A percentile compares a stretch with the other conserved stretches of the same genome.
Conservation (phyloP, 1,140 invertebrate species). For the Galleria mellonella region DNA sequence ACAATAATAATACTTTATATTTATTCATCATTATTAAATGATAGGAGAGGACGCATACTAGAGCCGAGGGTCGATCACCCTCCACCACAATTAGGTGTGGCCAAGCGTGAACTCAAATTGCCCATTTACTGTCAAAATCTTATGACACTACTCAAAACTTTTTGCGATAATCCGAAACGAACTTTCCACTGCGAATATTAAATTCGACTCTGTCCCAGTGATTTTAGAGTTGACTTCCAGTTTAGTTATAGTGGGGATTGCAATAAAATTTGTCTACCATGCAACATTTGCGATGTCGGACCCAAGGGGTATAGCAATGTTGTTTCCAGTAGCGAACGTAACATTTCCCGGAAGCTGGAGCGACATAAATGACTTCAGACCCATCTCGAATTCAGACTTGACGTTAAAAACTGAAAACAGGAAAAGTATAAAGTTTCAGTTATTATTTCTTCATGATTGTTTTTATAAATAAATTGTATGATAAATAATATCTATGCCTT, state of each 20-base stretch:
- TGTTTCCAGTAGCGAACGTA: background rate
- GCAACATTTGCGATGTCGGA: background rate
- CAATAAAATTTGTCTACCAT: conserved; percentile 5
- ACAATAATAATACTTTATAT: background rate
- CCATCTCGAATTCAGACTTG: too few species aligned
- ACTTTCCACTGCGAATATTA: background rate
- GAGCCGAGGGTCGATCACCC: background rate
- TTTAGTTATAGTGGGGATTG: background rate
- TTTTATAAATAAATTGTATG: too few species aligned
- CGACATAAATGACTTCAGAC: too few species aligned
- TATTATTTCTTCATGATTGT: too few species aligned
- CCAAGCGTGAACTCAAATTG: background rate
- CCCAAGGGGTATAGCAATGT: background rate
- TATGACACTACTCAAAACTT: conserved; percentile 4
- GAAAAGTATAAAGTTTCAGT: too few species aligned
- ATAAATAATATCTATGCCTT: too few species aligned
- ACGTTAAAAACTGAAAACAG: too few species aligned
- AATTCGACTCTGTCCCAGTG: background rate
- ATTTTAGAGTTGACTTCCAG: background rate
- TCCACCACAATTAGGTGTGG: background rate
- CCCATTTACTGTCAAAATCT: conserved; percentile 3
- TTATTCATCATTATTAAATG: background rate
- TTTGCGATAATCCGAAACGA: conserved; percentile 1
- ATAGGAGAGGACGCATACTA: background rate
- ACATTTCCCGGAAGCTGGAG: too few species aligned